Base-by-base conservation (phyloP, 2,888 invertebrate species). In the Mesorhabditis spiculigera region DNA sequence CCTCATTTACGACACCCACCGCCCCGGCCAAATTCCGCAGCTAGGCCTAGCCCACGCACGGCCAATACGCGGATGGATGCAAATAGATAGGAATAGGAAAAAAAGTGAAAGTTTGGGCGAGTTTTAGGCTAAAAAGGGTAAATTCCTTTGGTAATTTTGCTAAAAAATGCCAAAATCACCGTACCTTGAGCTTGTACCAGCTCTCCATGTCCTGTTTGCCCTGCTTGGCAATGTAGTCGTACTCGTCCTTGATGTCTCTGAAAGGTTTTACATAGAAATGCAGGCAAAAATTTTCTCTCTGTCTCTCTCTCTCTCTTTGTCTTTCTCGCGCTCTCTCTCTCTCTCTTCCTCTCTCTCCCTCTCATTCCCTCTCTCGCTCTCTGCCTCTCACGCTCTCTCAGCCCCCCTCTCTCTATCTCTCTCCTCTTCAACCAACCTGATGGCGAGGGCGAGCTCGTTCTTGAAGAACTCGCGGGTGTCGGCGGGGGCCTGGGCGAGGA, bases 121-220 rank as follows among this genome's bases (percentile, higher is more conserved):
- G 43, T 45, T 43, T 58, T 28, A 3, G 50, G 50, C 28, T 61
- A 63, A n/a, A 28, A 28, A 28, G 1, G 28, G 28, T 3, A 58
- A 58, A 13, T 58, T 58, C n/a, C n/a, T 58, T 58, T 3, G 10
- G 58, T 3, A 8, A 2, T 28, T 63, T 63, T 4, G 1, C 16
- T 8, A 13, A 13, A 13, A 63, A 63, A 13, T 28, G 2, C 63
- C 16, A 3, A 63, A 63, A 63, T 10, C 2, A 65, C 66, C 3
- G 1, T 75, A 88, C 88, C 87, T 89, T 89, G 75, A 88, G 86
- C 80, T 88, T 88, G 86, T 89, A 89, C 87, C 87, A 88, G 67
- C 86, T 86, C 80, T 89, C 89, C 86, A 89, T 86, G 76, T 89
- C 88, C n/a, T 82, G 83, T 86, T 76, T 86, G 81, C 78, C 87